Evolutionary conservation across 1,140 invertebrate genomes (phyloP).

Genomic region (Cyclina sinensis): DNA sequence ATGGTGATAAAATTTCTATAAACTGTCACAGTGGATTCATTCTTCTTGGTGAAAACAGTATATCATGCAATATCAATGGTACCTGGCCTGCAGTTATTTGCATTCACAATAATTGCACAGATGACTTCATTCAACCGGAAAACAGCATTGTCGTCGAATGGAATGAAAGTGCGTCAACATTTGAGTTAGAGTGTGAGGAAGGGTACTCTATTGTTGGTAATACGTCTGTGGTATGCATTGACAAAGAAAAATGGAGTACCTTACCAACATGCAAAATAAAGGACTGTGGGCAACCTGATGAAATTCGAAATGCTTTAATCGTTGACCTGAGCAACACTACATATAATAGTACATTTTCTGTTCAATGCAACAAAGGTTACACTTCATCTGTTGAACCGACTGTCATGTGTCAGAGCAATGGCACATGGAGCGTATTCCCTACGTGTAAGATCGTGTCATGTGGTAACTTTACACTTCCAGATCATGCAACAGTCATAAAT

Average conservation of each 20-base stretch:
- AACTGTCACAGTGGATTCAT: neutral
- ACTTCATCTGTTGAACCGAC: too few relatives aligned
- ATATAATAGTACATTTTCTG: neutral
- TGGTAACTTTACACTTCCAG: neutral
- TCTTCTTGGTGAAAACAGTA: neutral
- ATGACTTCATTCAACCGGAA: neutral
- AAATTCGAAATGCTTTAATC: neutral
- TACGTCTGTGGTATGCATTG: neutral
- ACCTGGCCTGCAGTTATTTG: neutral
- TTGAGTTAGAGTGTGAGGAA: neutral
- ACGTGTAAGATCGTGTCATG: neutral
- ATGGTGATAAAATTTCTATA: neutral
- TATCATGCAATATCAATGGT: neutral
- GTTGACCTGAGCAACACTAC: neutral
- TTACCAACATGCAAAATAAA: neutral
- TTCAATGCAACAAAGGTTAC: neutral
- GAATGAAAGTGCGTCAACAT: neutral
- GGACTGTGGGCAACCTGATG: constrained; percentile 9
- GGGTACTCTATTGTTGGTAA: neutral
- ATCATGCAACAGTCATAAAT: neutral
- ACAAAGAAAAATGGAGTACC: neutral
- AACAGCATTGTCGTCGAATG: neutral
- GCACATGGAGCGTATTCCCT: neutral
- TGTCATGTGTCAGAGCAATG: neutral
- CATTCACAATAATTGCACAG: neutral